Evolutionary conservation across 2,888 invertebrate genomes (phyloP), one percentile per base, ranked within the genome.

Genomic region (Xylota segnis): DNA sequence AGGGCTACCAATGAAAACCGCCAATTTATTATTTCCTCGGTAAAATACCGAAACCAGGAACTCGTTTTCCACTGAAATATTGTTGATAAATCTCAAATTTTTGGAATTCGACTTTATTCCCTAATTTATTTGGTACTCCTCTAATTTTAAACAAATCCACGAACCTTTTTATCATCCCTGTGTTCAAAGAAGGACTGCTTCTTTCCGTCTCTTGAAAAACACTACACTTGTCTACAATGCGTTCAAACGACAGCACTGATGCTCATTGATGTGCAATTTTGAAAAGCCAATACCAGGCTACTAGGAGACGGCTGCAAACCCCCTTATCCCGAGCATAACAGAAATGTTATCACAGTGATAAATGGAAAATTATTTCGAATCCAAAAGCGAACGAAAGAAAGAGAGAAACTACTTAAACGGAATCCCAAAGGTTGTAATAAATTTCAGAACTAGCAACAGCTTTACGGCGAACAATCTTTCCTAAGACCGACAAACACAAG

Each of bases 381-480:
- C 90, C 66, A 40, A 50, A 27, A 45, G 12, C 23, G 27, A 47
- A 10, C 12, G 29, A 14, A 10, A 12, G 58, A 34, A 40, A n/a
- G 18, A 47, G 89, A 88, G 89, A 88, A 90, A 90, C 90, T 90
- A 91, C 90, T 90, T 90, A 89, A 90, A 90, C 87, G 90, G 89
- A 90, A 90, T 90, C 90, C 90, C 89, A 90, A 89, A 89, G 90
- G 90, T 89, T 90, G 89, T 89, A 91, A 90, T 91, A 91, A 91
- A 91, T 91, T 91, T 89, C 81, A 87, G 87, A 88, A 79, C 71
- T 78, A 56, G 83, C 78, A 83, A 78, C 83, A 83, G 78, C 78
- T 72, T 74, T 68, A 83, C 72, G 77, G 32, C 14, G 52, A 76
- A 59, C 65, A 63, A 65, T 71, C 58, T 52, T 68, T 70, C 45